Evolutionary conservation across 37 sponge, comb jelly and placozoan species (phyloP), one percentile per base, ranked within the genome.

Genomic region (Oopsacas minuta): DNA sequence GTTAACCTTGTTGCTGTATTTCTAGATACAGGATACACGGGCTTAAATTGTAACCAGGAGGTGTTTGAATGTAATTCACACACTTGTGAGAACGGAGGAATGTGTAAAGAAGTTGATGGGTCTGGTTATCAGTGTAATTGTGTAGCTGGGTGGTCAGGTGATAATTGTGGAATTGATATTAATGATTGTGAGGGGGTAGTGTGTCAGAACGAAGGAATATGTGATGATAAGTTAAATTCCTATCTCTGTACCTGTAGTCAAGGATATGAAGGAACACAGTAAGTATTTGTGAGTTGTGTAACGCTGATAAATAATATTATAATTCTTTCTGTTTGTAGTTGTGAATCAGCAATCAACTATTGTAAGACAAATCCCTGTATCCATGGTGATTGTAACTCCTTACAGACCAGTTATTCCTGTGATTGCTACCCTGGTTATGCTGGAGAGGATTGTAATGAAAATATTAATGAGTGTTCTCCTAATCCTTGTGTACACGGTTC

Each of bases 181-280:
- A 34, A 61, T 12, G 75, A 61, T 7, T 61, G 75, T 61, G 20
- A 25, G 36, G 17, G 28, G 7, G 37, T 46, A 1, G 23, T 81
- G 5, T 84, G 85, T 39, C 85, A 84, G 49, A 84, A 84, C 30
- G 85, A 81, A 42, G 85, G 85, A 84, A 69, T 10, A 23, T 84
- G 85, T 15, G 23, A 36, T 25, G 52, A 84, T 15, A 3, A 23
- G 36, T 1, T 38, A n/a, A 51, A 84, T 52, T 10, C 23, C 37
- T 84, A 42, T 28, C 7, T 7, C 28, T 84, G 85, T 52, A 3
- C 8, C 5, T 84, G 85, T 52, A 84, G 36, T 37, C 37, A 20
- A 17, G 85, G 85, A 5, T 84, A 42, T 28, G n/a, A 37, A n/a
- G 85, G 85, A 36, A 52, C 22, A 46, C 52, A 51, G 37, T 84